Conservation (phyloP, 1,140 invertebrate genomes). For the Lasioglossum baleicum region DNA sequence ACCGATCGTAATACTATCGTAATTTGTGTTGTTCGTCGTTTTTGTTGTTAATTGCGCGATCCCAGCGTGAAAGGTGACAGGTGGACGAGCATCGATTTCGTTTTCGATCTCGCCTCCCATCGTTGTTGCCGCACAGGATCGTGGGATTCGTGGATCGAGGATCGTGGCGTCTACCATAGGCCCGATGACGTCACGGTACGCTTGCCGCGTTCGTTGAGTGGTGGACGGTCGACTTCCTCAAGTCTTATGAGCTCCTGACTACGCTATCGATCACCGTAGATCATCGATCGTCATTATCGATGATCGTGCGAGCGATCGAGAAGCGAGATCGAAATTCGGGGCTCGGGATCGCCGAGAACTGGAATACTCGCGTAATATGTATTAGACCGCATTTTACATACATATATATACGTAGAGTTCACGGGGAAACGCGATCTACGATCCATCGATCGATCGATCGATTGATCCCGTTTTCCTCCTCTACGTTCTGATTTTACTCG, state of each 20-base stretch:
- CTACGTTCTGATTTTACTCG: no score
- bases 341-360: no score
- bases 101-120: neutral
- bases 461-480: neutral
- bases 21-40: no score
- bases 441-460: neutral
- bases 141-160: no score
- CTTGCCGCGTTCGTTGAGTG: constrained; percentile 15
- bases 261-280: constrained; percentile 76
- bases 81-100: no score
- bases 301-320: constrained; percentile 64
- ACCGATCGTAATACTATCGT: neutral
- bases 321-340: neutral
- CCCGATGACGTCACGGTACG: constrained; percentile 33
- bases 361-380: neutral
- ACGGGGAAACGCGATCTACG: no score
- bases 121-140: neutral
- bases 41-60: no score
- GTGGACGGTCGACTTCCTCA: constrained; percentile 60
- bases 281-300: constrained; percentile 77
- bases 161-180: no score
- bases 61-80: no score
- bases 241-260: constrained; percentile 68
- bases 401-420: no score
- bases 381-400: neutral